Conservation (phyloP, 1,140 invertebrate genomes). For the Ceratosolen fusciceps region DNA sequence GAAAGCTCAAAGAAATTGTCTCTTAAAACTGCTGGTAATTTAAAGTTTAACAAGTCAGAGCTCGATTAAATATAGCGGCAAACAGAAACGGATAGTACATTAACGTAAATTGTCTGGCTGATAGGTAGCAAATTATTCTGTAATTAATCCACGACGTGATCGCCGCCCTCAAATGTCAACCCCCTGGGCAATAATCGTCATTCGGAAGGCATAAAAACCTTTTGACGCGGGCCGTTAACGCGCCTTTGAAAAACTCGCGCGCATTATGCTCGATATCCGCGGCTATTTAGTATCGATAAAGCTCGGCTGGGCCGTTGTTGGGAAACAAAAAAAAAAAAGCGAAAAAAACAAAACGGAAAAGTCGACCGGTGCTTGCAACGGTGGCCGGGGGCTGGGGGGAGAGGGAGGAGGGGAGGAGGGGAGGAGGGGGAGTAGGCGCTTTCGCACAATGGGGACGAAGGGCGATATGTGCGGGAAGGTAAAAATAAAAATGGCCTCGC, state of each 20-base stretch:
- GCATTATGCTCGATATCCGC: not conserved
- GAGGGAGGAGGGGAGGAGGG: too few relatives aligned
- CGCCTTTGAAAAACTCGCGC: not conserved
- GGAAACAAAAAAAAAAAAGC: slow-evolving; percentile 8
- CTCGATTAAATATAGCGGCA: not conserved
- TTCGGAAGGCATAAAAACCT: not conserved
- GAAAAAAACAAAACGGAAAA: not conserved
- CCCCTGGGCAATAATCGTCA: not conserved
- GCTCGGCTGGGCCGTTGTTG: not conserved
- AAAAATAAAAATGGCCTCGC: slow-evolving; percentile 25
- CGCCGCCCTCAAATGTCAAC: not conserved
- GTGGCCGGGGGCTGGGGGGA: too few relatives aligned
- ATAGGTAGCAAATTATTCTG: not conserved
- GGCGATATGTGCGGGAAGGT: too few relatives aligned
- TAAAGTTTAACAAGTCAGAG: not conserved
- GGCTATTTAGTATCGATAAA: slow-evolving; percentile 17
- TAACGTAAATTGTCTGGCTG: not conserved
- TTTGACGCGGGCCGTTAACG: not conserved
- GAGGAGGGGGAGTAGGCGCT: too few relatives aligned
- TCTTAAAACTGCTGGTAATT: not conserved
- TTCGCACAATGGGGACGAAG: slow-evolving; percentile 7
- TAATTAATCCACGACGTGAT: not conserved
- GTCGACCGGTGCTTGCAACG: too few relatives aligned
- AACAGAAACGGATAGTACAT: not conserved
- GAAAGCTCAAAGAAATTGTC: not conserved